Percentiles rank a stretch among this genome's conserved stretches.
Evolutionary conservation across 2,888 invertebrate genomes (phyloP).

Genomic region (Caenorhabditis drosophilae): DNA sequence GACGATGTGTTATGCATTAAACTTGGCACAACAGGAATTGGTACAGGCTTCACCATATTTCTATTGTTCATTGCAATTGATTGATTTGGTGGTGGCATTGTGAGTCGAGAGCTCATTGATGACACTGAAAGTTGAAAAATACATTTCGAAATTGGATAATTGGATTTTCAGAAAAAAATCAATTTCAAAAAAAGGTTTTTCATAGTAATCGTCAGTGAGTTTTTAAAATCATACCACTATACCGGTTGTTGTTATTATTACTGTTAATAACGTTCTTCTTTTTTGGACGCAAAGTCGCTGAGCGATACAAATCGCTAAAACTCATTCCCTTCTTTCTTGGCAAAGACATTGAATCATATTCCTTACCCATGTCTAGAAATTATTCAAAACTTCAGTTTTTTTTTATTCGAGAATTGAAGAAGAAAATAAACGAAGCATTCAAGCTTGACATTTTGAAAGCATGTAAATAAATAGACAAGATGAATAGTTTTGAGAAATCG

Average conservation of each 20-base stretch:
- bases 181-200: neutral
- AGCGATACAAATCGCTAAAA: slow-evolving; percentile 22
- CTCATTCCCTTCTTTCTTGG: slow-evolving; percentile 15
- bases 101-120: slow-evolving; percentile 1
- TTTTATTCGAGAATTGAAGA: no score
- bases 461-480: no score
- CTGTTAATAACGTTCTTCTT: slow-evolving; percentile 9
- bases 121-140: slow-evolving; percentile 3
- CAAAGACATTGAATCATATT: slow-evolving; percentile 11
- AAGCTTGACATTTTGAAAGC: no score
- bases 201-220: no score
- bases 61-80: neutral
- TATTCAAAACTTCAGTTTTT: no score
- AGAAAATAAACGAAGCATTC: no score
- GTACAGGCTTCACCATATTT: slow-evolving; percentile 3
- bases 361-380: slow-evolving; percentile 39
- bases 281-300: slow-evolving; percentile 29
- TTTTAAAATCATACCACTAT: slow-evolving; percentile 26
- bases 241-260: slow-evolving; percentile 10
- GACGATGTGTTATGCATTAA: no score
- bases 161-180: no score
- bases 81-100: neutral
- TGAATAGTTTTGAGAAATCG: no score
- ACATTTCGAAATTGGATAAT: no score
- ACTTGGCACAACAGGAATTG: neutral